Percentiles rank a stretch among this genome's conserved stretches.
phyloP scores from a whole-genome alignment of 2,797 vertebrate species.

The Florisuga fusca region DNA sequence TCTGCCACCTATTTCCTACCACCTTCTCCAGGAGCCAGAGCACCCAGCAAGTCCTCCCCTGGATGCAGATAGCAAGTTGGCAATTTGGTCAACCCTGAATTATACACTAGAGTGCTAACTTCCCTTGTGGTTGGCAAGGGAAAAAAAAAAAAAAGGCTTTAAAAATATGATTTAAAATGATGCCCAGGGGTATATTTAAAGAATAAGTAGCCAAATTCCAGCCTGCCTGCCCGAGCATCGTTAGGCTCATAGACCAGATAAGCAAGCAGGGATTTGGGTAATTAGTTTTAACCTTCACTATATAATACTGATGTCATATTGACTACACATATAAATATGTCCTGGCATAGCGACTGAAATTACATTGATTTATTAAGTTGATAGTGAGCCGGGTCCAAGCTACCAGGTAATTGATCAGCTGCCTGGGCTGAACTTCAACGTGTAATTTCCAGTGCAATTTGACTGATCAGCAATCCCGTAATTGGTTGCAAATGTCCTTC shows the following conservation, averaged over 20 bases:
- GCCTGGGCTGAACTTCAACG: conserved; percentile 71
- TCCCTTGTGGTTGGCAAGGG: conserved; percentile 54
- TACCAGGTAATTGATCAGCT: conserved; percentile 74
- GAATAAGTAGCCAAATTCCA: conserved; percentile 10
- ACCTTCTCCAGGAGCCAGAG: background rate
- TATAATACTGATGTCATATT: conserved; percentile 31
- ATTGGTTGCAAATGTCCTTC: conserved; percentile 82
- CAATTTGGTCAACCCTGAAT: conserved; percentile 71
- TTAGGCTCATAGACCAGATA: background rate
- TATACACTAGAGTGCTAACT: conserved; percentile 42
- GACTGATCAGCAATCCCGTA: conserved; percentile 82
- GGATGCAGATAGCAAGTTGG: conserved; percentile 20
- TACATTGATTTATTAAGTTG: conserved; percentile 72
- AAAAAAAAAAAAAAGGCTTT: conserved; percentile 28
- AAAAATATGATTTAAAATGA: conserved; percentile 40
- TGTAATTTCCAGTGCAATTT: conserved; percentile 77
- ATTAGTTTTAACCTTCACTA: background rate
- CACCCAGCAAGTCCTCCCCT: background rate
- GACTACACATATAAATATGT: background rate
- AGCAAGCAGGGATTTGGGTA: background rate
- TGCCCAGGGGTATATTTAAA: conserved; percentile 49
- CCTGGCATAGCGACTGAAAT: conserved; percentile 16
- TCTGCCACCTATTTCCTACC: background rate
- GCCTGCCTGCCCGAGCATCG: background rate
- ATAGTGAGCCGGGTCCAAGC: conserved; percentile 36